Conservation (phyloP, 2,113 vertebrate genomes). For the Bos taurus region ARS-UCD2.0 NC_037345.1:65269001-65269500, state of each 20-base stretch:
- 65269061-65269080: too few species aligned
- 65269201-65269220: too few species aligned
- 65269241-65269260: too few species aligned
- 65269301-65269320: not conserved
- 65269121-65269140: too few species aligned
- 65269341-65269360: fast-evolving
- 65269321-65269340: too few species aligned
- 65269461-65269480: not conserved
- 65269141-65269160: too few species aligned
- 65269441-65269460: fast-evolving
- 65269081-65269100: too few species aligned
- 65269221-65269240: not conserved
- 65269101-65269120: too few species aligned
- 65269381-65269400: fast-evolving
- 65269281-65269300: not conserved
- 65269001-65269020: not conserved
- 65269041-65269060: too few species aligned
- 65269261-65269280: not conserved
- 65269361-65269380: not conserved
- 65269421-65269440: not conserved
- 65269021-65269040: too few species aligned
- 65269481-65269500: not conserved
- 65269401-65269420: not conserved
- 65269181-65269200: too few species aligned
- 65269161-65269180: too few species aligned